Base-by-base conservation (phyloP, 2,113 vertebrate species). In the Cottus gobio region DNA sequence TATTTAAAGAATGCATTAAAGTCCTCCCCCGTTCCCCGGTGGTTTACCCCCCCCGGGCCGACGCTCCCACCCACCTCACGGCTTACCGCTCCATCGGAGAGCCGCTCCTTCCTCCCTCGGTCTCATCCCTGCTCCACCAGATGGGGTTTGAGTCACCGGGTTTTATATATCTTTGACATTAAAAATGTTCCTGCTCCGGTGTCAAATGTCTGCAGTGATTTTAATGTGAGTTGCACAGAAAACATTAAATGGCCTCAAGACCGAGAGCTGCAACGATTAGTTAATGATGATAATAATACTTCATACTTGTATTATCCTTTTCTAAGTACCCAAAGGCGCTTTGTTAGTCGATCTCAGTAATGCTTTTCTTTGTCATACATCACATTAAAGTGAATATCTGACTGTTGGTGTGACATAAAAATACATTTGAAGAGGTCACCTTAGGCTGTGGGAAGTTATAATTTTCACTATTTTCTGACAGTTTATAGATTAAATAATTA, bases 1-100 rank as follows among this genome's bases (percentile, higher is more conserved):
- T 42, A 75, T 75, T 75, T 8, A 10, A 56, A 65, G 39, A 65
- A 56, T 75, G 50, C 20, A 11, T 64, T 56, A 12, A 65, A n/a
- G 10, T n/a, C 56, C 70, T 13, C 37, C 26, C 20, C 18, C 11
- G 5, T 22, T 36, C 66, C 31, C 22, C 7, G 9, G 28, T 6
- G 22, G 31, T 37, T 18, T n/a, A 69, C 31, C 31, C 34, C 22
- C 7, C 5, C 5, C 6, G 10, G 46, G 31, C 44, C 0, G 44
- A 52, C 46, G 16, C 30, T 34, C 46, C 46, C 66, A 7, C 44
- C 65, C 11, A 30, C 31, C 31, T 18, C 24, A 26, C n/a, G 18
- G 62, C 62, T 15, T 4, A 1, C 57, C 31, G 57, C 57, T 57
- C 52, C 52, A n/a, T 5, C 52, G 5, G n/a, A 52, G 20, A 52